Percentiles rank a stretch among this genome's conserved stretches.
Evolutionary conservation across 2,113 vertebrate genomes (phyloP).

Genomic region (Eulacestoma nigropectus): DNA sequence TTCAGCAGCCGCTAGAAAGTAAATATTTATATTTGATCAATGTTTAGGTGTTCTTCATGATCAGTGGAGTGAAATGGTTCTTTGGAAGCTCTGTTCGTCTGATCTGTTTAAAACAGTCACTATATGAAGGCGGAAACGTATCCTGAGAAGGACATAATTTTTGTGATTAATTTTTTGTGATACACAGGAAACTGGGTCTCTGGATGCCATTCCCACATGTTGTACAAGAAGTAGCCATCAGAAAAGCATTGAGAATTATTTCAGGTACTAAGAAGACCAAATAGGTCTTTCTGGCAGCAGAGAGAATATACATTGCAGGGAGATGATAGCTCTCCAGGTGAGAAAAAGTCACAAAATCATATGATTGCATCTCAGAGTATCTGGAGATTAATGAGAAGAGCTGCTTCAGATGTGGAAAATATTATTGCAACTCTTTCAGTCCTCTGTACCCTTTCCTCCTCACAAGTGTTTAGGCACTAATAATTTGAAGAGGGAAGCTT

Average conservation of each 20-base stretch:
- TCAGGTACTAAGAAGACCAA: background rate
- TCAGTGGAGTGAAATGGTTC: background rate
- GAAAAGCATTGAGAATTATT: background rate
- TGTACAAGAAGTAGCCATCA: background rate
- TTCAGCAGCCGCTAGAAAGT: background rate
- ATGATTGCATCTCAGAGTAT: background rate
- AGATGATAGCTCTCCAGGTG: background rate
- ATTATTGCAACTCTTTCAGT: background rate
- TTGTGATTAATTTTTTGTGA: background rate
- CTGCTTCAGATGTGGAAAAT: background rate
- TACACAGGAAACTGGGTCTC: background rate
- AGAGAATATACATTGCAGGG: background rate
- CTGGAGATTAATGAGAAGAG: background rate
- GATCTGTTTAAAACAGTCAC: background rate
- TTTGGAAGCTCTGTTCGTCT: background rate
- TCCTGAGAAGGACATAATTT: background rate
- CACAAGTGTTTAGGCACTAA: background rate
- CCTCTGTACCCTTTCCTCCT: background rate
- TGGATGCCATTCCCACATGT: background rate
- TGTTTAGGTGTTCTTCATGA: accelerated
- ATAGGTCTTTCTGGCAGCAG: background rate
- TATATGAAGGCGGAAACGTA: background rate
- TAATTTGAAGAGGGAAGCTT: background rate
- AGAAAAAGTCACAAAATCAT: background rate
- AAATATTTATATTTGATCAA: background rate